Conservation (phyloP, 1,140 invertebrate genomes). For the Diprion similis region DNA sequence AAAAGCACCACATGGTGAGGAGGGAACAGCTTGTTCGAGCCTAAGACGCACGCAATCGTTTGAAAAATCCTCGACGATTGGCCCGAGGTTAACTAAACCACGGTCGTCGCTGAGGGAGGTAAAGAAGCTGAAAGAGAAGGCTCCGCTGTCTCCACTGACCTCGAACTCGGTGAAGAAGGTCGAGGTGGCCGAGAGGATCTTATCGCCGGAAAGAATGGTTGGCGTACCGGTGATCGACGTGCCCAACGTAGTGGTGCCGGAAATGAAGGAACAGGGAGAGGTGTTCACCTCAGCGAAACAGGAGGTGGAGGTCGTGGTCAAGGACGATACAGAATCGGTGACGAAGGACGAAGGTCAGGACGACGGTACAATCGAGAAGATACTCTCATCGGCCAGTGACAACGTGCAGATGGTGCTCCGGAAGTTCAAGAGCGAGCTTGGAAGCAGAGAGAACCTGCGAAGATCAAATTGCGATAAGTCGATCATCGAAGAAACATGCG, state of each 20-base stretch:
- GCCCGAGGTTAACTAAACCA: background rate
- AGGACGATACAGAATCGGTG: constrained; percentile 16
- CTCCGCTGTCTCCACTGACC: background rate
- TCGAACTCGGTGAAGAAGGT: background rate
- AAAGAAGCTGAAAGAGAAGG: background rate
- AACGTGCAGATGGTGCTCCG: constrained; percentile 8
- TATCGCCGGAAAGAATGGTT: constrained; percentile 1
- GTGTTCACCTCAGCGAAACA: background rate
- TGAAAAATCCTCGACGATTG: background rate
- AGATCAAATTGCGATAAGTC: background rate
- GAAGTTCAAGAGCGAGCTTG: constrained; percentile 9
- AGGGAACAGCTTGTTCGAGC: background rate
- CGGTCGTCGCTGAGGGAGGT: background rate
- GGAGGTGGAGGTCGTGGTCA: background rate
- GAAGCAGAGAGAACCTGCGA: background rate
- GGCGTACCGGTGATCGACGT: background rate
- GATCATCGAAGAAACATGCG: background rate
- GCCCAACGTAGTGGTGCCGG: background rate
- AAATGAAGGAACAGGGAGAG: constrained; percentile 10
- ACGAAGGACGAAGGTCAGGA: background rate
- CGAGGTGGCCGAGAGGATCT: constrained; percentile 11
- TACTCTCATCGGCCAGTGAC: constrained; percentile 8
- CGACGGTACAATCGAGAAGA: constrained; percentile 1
- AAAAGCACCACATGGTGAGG: no score
- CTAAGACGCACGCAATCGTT: background rate